Conservation (phyloP, 2,797 vertebrate genomes). For the Ateles fusciceps region DNA sequence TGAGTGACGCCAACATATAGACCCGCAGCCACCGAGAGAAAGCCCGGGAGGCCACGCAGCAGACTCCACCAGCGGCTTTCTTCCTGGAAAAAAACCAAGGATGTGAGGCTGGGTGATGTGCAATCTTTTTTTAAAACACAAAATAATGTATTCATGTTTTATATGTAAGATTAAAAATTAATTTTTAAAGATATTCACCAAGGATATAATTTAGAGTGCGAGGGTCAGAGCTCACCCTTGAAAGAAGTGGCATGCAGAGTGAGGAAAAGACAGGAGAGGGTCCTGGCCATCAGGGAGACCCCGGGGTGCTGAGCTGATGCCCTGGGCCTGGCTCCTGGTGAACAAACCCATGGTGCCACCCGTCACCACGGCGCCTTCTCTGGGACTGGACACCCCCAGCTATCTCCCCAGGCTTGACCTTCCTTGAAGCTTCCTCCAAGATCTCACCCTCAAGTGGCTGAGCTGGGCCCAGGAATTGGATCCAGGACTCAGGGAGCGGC, state of each 20-base stretch:
- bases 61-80: background rate
- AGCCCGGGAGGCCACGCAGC: background rate
- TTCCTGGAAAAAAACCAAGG: background rate
- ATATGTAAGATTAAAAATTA: conserved; percentile 39
- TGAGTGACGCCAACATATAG: background rate
- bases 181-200: conserved; percentile 17
- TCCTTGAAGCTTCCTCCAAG: background rate
- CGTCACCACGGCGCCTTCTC: background rate
- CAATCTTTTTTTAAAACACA: background rate
- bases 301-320: background rate
- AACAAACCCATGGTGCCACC: background rate
- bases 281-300: rapidly evolving
- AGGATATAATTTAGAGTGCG: background rate
- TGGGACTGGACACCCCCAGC: background rate
- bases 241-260: background rate
- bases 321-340: background rate
- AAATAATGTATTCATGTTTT: background rate
- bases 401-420: background rate
- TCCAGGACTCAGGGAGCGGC: background rate
- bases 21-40: background rate
- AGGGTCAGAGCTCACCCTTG: background rate
- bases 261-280: background rate
- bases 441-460: too few species aligned
- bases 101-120: background rate
- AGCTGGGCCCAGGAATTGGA: background rate